Percentiles rank a stretch among this genome's conserved stretches.
These are phyloP conservation scores for Aethes cnicana DNA, from an alignment of 2,888 invertebrate species.

Conservation along the genomic window DNA sequence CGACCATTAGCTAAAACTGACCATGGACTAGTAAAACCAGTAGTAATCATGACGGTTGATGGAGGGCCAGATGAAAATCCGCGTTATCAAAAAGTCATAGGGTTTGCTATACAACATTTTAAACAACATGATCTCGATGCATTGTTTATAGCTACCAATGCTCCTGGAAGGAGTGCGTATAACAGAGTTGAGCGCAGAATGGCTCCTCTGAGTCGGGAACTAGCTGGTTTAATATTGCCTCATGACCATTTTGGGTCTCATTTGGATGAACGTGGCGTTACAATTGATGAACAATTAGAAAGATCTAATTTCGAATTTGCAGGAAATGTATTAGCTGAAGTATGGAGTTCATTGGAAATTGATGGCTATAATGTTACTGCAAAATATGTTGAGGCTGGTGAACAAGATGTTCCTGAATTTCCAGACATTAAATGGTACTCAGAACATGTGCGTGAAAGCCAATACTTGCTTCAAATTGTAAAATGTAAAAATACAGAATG, in stretches of 20 bases:
- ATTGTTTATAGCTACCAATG: constrained; percentile 39
- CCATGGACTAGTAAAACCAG: constrained; percentile 38
- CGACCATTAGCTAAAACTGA: constrained; percentile 29
- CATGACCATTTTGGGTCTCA: constrained; percentile 41
- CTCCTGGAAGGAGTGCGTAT: constrained; percentile 38
- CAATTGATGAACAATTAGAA: constrained; percentile 36
- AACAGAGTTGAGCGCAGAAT: constrained; percentile 39
- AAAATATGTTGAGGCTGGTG: constrained; percentile 33
- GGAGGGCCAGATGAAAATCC: constrained; percentile 43
- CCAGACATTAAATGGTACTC: constrained; percentile 32
- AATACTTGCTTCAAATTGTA: constrained; percentile 35
- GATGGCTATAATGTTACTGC: constrained; percentile 37
- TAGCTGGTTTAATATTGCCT: constrained; percentile 37
- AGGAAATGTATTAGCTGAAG: constrained; percentile 31
- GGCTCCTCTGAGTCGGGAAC: constrained; percentile 39
- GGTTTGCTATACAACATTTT: constrained; percentile 38
- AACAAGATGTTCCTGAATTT: constrained; percentile 34
- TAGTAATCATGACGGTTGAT: constrained; percentile 39
- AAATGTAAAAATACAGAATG: constrained; percentile 37
- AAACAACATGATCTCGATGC: constrained; percentile 37
- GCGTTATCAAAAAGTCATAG: constrained; percentile 37
- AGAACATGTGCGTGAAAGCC: constrained; percentile 38
- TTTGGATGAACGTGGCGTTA: constrained; percentile 36
- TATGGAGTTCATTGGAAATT: constrained; percentile 40
- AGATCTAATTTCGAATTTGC: constrained; percentile 2